Conservation (phyloP, 2,113 vertebrate genomes). For the Galemys pyrenaicus region DNA sequence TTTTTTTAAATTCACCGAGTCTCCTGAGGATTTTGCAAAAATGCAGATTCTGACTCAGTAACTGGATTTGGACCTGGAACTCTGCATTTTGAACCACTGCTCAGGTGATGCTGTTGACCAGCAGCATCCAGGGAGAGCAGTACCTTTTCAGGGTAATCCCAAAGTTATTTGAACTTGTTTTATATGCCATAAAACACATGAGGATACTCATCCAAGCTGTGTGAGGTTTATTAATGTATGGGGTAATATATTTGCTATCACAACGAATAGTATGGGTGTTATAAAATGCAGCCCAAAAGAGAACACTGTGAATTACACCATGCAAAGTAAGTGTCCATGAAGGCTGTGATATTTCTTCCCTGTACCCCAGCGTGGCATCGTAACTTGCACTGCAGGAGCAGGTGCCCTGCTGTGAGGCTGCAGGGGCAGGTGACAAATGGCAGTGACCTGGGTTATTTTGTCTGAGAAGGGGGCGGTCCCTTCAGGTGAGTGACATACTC, state of each 20-base stretch:
- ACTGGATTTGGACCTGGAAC: background rate
- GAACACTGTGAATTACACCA: background rate
- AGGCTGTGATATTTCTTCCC: background rate
- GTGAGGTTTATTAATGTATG: background rate
- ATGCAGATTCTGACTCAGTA: background rate
- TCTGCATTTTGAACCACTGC: background rate
- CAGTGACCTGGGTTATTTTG: background rate
- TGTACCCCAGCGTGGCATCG: accelerated
- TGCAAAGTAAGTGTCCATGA: background rate
- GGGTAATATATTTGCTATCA: background rate
- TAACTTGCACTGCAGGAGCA: background rate
- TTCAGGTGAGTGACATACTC: background rate
- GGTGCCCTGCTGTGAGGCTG: background rate
- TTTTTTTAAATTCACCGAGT: too few relatives aligned
- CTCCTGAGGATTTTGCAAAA: background rate
- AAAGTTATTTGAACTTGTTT: background rate
- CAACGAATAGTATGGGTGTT: background rate
- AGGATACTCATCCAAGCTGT: background rate
- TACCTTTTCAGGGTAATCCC: background rate
- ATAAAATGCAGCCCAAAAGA: background rate
- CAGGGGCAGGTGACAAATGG: background rate
- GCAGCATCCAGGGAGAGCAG: background rate
- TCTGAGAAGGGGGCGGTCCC: background rate
- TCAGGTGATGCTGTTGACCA: background rate
- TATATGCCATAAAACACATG: background rate